phyloP scores from a whole-genome alignment of 2,888 invertebrate species.

The Ptycholaimellus sp. region DNA sequence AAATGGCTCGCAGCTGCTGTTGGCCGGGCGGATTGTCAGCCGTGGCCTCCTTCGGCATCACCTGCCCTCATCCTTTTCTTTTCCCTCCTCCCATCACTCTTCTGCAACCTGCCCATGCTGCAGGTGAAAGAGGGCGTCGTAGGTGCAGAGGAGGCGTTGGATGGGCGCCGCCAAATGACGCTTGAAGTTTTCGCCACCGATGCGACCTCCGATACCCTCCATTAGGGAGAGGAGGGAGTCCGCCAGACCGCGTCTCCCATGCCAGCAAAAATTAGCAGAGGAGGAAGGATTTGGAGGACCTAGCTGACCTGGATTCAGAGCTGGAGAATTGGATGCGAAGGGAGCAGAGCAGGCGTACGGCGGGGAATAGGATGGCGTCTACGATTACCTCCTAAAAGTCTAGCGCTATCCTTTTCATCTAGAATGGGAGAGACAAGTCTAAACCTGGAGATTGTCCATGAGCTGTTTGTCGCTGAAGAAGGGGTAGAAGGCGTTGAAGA shows the following conservation, averaged over 20 bases:
- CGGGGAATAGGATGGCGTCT: constrained; percentile 55
- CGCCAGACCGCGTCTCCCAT: constrained; percentile 7
- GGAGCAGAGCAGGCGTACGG: constrained; percentile 53
- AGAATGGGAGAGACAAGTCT: constrained; percentile 8
- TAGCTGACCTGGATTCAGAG: constrained; percentile 19
- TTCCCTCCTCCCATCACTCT: too few species aligned
- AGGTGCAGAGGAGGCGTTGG: constrained; percentile 15
- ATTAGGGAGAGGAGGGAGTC: constrained; percentile 1
- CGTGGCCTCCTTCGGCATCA: not conserved
- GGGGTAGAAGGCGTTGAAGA: constrained; percentile 53
- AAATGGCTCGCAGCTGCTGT: constrained; percentile 55
- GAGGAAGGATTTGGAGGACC: constrained; percentile 9
- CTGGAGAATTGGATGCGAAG: constrained; percentile 54
- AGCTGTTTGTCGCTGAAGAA: constrained; percentile 55
- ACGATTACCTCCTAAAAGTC: constrained; percentile 52
- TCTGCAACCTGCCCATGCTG: too few species aligned
- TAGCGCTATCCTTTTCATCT: not conserved
- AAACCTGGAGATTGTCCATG: constrained; percentile 60
- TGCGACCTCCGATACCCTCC: constrained; percentile 33
- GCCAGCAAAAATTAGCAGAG: constrained; percentile 8
- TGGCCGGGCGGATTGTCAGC: constrained; percentile 34
- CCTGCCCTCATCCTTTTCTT: too few species aligned
- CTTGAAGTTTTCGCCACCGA: constrained; percentile 32
- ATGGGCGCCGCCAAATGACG: constrained; percentile 14
- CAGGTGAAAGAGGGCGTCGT: constrained; percentile 10